Conservation (phyloP, 2,113 vertebrate species). For the human (Homo sapiens) region GRCh38 chr18:36419001-36419500, state of each 20-base stretch:
- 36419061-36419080: constrained; percentile 9
- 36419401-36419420: constrained; percentile 47
- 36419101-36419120: constrained; percentile 41
- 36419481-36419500: constrained; percentile 79
- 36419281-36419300: neutral
- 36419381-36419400: neutral
- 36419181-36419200: constrained; percentile 53
- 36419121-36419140: constrained; percentile 42
- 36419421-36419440: constrained; percentile 44
- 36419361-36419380: constrained; percentile 49
- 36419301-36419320: neutral
- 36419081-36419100: neutral
- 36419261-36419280: constrained; percentile 21
- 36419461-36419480: constrained; percentile 69
- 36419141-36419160: constrained; percentile 63
- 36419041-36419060: neutral
- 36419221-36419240: constrained; percentile 48
- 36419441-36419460: neutral
- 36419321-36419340: neutral
- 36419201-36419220: neutral
- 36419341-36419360: constrained; percentile 57
- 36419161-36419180: constrained; percentile 31
- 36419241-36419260: neutral
- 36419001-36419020: neutral
- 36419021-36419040: neutral